Evolutionary conservation across 2,113 vertebrate species (phyloP), one percentile per base, ranked within the genome.

Genomic region (Chlorodrepanis virens): DNA sequence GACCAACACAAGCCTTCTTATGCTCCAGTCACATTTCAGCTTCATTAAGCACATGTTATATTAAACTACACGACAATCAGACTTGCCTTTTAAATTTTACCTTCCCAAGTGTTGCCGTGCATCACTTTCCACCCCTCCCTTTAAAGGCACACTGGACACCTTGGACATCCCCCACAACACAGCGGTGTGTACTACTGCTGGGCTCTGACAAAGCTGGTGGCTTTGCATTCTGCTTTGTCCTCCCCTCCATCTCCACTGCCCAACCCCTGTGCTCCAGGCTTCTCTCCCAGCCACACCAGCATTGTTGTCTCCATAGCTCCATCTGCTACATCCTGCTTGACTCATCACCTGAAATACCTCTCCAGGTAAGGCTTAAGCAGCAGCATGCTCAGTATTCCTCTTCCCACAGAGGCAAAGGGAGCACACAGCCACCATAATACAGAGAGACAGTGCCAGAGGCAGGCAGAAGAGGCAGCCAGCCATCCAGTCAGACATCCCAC

Each of bases 61-160:
- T 52, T 40, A 64, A 86, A 65, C 24, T 17, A 75, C n/a, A 53
- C 0, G 0, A 65, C 0, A 0, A 56, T 18, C 45, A 61, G 45
- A 56, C 14, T 22, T 27, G 22, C 7, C 27, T 54, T 61, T 80
- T 67, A 53, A n/a, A 44, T 81, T 67, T 42, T 12, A 59, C 33
- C 16, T 16, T 87, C 64, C 33, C 14, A 5, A 6, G 3, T 4
- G 29, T 31, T n/a, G 47, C 16, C 18, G 28, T 4, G 1, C 14
- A 27, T 19, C 31, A 22, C 28, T 71, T 60, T 37, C 56, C 29
- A 54, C 25, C 20, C 22, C 28, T 35, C n/a, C 24, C 12, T 64
- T 28, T 11, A 49, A 60, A 53, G 44, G 28, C 21, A 68, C 29
- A 3, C 22, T 12, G 63, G 67, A n/a, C 31, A 63, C 53, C 54